Conservation (phyloP, 92 coral and sea anemone genomes). For the Actinostola sp. region DNA sequence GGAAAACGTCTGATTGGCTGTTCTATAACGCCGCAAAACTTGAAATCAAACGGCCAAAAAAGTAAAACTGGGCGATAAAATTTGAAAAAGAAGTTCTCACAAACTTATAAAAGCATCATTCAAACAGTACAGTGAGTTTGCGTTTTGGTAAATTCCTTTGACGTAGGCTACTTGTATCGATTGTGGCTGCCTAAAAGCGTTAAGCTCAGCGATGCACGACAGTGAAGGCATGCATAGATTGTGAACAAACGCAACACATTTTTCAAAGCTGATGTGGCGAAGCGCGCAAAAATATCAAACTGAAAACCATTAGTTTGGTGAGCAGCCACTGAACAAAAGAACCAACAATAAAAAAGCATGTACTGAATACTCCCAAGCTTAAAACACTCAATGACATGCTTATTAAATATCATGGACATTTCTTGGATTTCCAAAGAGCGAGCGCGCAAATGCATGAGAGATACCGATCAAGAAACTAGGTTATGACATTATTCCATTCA, state of each 20-base stretch:
- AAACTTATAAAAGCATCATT: neutral
- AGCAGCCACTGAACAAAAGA: conserved; percentile 15
- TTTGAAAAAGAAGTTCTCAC: neutral
- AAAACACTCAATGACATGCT: too few species aligned
- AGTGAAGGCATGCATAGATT: conserved; percentile 59
- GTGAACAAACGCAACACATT: conserved; percentile 41
- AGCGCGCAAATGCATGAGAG: too few species aligned
- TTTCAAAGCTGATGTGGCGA: conserved; percentile 65
- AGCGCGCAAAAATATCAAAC: conserved; percentile 6
- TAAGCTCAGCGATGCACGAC: conserved; percentile 20
- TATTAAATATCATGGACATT: neutral
- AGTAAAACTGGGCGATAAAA: neutral
- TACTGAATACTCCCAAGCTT: too few species aligned
- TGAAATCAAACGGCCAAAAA: conserved; percentile 2
- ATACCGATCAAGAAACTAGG: too few species aligned
- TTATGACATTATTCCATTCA: too few species aligned
- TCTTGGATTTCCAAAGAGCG: neutral
- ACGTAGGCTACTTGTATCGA: neutral
- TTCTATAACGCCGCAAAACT: conserved; percentile 12
- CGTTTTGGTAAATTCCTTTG: neutral
- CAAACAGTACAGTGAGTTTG: neutral
- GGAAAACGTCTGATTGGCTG: conserved; percentile 40
- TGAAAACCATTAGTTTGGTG: neutral
- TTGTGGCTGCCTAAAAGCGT: conserved; percentile 13
- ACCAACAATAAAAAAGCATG: neutral